Percentiles rank a stretch among this genome's conserved stretches.
phyloP scores from a whole-genome alignment of 2,113 vertebrate genomes.

The Plestiodon gilberti region DNA sequence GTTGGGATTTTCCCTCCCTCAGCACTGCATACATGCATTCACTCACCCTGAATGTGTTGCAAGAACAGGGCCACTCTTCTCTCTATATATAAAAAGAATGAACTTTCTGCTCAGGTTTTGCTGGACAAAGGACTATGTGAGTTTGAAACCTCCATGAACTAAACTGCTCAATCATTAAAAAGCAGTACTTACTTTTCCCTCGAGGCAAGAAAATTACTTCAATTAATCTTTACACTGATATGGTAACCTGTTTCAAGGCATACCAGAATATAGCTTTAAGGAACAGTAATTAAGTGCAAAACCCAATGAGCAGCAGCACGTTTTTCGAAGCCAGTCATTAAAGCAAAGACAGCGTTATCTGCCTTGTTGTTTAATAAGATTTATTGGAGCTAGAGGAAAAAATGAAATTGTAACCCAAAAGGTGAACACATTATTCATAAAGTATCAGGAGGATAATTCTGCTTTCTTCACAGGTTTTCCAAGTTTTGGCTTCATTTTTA shows the following conservation, averaged over 20 bases:
- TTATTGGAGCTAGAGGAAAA: constrained; percentile 52
- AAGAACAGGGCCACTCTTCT: no score
- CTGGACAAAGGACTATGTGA: not conserved
- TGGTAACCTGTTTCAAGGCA: constrained; percentile 45
- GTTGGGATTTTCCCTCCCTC: no score
- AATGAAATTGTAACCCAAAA: constrained; percentile 60
- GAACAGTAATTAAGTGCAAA: constrained; percentile 73
- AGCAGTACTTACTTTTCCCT: constrained; percentile 48
- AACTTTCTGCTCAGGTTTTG: not conserved
- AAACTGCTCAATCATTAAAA: constrained; percentile 10
- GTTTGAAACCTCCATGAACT: constrained; percentile 25
- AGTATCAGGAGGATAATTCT: constrained; percentile 50
- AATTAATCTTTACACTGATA: constrained; percentile 69
- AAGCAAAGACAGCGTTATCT: constrained; percentile 60
- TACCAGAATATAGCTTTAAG: constrained; percentile 57
- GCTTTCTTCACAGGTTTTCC: constrained; percentile 53
- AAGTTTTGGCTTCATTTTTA: constrained; percentile 32
- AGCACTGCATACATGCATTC: no score
- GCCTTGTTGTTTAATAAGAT: constrained; percentile 66
- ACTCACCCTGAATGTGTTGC: no score
- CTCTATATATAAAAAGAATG: no score
- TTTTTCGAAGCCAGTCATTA: constrained; percentile 62
- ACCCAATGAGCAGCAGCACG: constrained; percentile 59
- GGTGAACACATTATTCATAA: constrained; percentile 63
- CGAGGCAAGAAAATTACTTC: constrained; percentile 61